These are phyloP conservation scores for Platygyra sinensis DNA, from an alignment of 64 coral and sea anemone genomes.

Conservation along the genomic window DNA sequence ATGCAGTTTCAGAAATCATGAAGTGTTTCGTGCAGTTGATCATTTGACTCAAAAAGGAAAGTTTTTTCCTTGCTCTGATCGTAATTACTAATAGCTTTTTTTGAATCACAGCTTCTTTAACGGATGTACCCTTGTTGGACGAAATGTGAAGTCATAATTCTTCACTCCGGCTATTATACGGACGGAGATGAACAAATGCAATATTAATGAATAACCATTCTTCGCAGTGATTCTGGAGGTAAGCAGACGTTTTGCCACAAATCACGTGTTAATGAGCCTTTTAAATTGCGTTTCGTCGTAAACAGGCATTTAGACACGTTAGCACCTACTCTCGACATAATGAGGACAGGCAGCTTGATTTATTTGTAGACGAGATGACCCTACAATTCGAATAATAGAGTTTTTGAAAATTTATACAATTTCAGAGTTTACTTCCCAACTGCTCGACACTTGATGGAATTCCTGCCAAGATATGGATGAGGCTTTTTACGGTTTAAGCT, in stretches of 20 bases:
- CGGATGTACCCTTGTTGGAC: not conserved
- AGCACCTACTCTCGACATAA: not conserved
- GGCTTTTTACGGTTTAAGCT: not conserved
- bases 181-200: not conserved
- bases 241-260: not conserved
- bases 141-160: not conserved
- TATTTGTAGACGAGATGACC: not conserved
- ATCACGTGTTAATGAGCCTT: not conserved
- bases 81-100: not conserved
- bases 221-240: not conserved
- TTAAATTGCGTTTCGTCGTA: not conserved
- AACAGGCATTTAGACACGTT: slow-evolving; percentile 1
- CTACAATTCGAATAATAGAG: not conserved
- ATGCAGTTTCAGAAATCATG: not conserved
- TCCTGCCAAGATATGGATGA: too few relatives aligned
- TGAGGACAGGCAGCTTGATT: not conserved
- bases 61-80: not conserved
- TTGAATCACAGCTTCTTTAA: not conserved
- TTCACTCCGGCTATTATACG: not conserved
- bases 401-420: not conserved
- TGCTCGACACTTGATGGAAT: too few relatives aligned
- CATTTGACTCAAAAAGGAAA: not conserved
- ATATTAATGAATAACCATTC: not conserved
- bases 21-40: not conserved
- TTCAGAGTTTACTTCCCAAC: not conserved